Conservation (phyloP, 2,797 vertebrate genomes). For the Uromys caudimaculatus region DNA sequence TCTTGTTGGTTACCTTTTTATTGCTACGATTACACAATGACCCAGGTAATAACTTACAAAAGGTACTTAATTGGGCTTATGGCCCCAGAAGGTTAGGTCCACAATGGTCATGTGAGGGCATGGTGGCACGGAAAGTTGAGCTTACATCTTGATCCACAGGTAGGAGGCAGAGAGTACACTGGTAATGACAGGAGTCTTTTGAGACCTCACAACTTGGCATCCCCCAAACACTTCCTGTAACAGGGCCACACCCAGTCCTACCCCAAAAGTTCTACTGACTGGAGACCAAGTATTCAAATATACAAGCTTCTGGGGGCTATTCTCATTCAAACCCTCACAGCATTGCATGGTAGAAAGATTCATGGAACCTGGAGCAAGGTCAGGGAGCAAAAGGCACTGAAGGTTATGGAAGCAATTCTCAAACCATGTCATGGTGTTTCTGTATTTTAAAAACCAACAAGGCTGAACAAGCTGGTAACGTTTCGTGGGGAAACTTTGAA, state of each 20-base stretch:
- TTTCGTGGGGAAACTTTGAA: not conserved
- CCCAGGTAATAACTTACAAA: not conserved
- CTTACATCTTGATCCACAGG: not conserved
- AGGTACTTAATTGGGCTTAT: not conserved
- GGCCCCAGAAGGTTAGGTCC: not conserved
- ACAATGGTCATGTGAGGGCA: not conserved
- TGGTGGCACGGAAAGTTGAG: not conserved
- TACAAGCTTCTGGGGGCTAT: not conserved
- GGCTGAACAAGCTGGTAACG: not conserved
- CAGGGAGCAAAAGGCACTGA: not conserved
- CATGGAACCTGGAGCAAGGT: too few relatives aligned
- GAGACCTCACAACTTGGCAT: not conserved
- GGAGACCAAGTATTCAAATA: not conserved
- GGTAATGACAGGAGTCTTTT: not conserved
- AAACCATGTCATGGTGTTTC: not conserved
- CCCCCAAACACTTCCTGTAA: not conserved
- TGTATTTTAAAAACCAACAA: not conserved
- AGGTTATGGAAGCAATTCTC: not conserved
- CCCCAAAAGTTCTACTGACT: not conserved
- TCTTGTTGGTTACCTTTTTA: not conserved
- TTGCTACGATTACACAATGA: not conserved
- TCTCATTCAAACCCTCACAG: not conserved
- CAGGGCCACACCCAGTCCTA: not conserved
- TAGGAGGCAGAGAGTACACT: not conserved
- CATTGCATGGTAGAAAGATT: not conserved